These are phyloP conservation scores for Melanotaenia duboulayi DNA, from an alignment of 2,113 vertebrate species.

Conservation along the genomic window DNA sequence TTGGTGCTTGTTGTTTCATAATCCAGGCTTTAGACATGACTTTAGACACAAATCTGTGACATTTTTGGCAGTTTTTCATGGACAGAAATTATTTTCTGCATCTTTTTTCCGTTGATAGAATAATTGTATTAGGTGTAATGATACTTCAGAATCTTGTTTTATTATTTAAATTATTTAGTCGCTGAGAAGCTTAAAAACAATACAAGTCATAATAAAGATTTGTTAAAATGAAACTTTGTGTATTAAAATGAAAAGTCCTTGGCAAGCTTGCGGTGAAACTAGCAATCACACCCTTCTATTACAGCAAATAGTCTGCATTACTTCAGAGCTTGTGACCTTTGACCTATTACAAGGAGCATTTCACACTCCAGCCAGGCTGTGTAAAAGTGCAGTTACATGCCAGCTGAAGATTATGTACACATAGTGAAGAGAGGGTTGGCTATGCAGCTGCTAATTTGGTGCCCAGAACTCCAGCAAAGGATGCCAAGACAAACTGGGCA, in stretches of 20 bases:
- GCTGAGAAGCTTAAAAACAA: background rate
- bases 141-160: no score
- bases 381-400: constrained; percentile 14
- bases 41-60: no score
- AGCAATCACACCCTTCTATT: background rate
- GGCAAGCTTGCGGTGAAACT: background rate
- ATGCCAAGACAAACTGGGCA: constrained; percentile 36
- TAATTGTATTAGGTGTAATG: no score
- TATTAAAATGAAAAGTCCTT: background rate
- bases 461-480: background rate
- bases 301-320: background rate
- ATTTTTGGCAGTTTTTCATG: no score
- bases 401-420: constrained; percentile 7
- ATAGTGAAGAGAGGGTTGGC: constrained; percentile 2
- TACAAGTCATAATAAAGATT: background rate
- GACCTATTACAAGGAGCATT: constrained; percentile 6
- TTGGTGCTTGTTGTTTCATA: no score
- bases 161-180: no score
- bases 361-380: constrained; percentile 11
- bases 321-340: constrained; percentile 17
- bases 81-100: no score
- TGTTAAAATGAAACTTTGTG: no score
- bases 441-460: constrained; percentile 7
- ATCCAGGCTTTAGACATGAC: no score
- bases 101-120: no score